Evolutionary conservation across 2,797 vertebrate species (phyloP).

Genomic region (Lophotriccus pileatus): DNA sequence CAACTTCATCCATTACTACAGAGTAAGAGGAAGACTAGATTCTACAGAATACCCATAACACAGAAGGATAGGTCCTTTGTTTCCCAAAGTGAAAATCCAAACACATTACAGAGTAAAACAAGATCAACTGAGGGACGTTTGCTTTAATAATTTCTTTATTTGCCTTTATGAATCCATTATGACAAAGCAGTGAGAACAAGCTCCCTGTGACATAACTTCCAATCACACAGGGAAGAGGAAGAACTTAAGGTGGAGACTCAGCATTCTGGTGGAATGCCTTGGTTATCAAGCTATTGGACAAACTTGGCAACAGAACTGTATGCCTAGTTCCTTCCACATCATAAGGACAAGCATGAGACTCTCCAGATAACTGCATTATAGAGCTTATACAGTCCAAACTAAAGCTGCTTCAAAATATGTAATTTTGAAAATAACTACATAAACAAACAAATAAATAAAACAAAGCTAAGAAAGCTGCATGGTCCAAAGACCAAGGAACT

Average conservation of each 20-base stretch:
- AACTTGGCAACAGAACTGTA: neutral
- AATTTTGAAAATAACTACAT: neutral
- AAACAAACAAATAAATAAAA: neutral
- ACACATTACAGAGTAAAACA: neutral
- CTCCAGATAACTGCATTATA: neutral
- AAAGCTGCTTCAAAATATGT: neutral
- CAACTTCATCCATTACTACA: neutral
- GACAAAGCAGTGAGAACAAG: neutral
- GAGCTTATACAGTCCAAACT: neutral
- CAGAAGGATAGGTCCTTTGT: neutral
- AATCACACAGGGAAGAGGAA: neutral
- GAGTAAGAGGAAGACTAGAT: neutral
- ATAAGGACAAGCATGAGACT: neutral
- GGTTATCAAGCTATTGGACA: neutral
- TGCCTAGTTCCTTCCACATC: accelerated
- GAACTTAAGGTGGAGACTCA: neutral
- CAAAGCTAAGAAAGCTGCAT: neutral
- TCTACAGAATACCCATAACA: neutral
- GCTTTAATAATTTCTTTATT: neutral
- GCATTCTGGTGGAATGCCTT: neutral
- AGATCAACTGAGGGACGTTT: neutral
- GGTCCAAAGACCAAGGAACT: neutral
- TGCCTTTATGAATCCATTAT: neutral
- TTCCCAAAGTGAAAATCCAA: neutral
- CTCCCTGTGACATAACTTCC: neutral